These are phyloP conservation scores for Distichodus sexfasciatus DNA, from an alignment of 2,797 vertebrate genomes.

Conservation along the genomic window DNA sequence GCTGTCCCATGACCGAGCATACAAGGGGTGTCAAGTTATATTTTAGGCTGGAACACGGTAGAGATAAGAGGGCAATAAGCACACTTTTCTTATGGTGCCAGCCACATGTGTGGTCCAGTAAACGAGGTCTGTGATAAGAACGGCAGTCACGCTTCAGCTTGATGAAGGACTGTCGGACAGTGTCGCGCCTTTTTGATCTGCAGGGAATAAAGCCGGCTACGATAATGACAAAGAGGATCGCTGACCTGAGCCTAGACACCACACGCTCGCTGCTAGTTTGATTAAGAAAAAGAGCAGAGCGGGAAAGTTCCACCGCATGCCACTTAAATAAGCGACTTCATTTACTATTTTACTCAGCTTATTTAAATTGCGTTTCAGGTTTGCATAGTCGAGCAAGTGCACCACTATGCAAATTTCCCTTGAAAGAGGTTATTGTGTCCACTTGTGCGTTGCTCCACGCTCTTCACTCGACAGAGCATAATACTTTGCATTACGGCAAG, in stretches of 20 bases:
- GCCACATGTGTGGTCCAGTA: conserved; percentile 8
- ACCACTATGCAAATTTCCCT: too few species aligned
- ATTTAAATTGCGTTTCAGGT: too few species aligned
- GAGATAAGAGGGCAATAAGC: conserved; percentile 21
- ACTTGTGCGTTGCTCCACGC: too few species aligned
- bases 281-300: too few species aligned
- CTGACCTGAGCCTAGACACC: not conserved
- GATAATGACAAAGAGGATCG: conserved; percentile 17
- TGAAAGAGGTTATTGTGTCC: too few species aligned
- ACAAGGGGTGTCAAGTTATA: conserved; percentile 2
- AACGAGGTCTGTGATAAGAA: conserved; percentile 6
- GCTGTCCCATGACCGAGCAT: not conserved
- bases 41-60: conserved; percentile 11
- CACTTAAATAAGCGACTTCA: too few species aligned
- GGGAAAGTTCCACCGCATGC: too few species aligned
- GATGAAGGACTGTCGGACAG: not conserved
- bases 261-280: not conserved
- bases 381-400: too few species aligned
- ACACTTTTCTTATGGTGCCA: not conserved
- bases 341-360: too few species aligned
- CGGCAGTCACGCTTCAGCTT: not conserved
- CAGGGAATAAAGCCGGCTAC: conserved; percentile 16
- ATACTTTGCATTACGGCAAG: not conserved
- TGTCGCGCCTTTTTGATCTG: not conserved
- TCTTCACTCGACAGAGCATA: not conserved